phyloP scores from a whole-genome alignment of 2,113 vertebrate species.

The Clarias gariepinus region DNA sequence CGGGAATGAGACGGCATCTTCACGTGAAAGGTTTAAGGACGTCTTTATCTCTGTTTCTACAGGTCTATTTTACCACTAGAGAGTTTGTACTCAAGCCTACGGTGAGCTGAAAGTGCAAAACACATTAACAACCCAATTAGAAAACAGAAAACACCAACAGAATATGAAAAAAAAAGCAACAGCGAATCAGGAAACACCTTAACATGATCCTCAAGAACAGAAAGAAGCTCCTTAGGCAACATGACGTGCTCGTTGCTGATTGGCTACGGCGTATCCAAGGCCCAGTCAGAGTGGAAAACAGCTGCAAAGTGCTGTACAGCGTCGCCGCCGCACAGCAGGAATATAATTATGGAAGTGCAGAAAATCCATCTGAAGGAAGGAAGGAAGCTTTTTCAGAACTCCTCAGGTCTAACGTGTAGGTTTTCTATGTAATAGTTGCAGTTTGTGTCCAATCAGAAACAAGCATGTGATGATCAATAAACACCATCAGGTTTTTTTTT shows the following conservation, averaged over 20 bases:
- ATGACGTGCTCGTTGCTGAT: not conserved
- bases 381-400: not conserved
- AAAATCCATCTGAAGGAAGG: not conserved
- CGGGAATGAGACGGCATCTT: not conserved
- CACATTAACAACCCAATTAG: not conserved
- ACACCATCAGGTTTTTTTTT: too few species aligned
- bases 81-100: not conserved
- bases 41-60: slow-evolving; percentile 2
- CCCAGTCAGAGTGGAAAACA: not conserved
- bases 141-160: not conserved
- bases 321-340: not conserved
- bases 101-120: not conserved
- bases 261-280: not conserved
- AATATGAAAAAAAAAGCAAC: not conserved
- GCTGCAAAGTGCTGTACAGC: too few species aligned
- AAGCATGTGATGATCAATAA: not conserved
- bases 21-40: slow-evolving; percentile 4
- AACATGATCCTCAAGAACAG: not conserved
- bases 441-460: not conserved
- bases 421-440: not conserved
- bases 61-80: not conserved
- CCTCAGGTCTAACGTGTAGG: not conserved
- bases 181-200: not conserved
- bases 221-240: not conserved
- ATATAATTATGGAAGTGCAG: not conserved